Percentiles rank a stretch among this genome's conserved stretches.
Evolutionary conservation across 2,113 vertebrate species (phyloP).

Genomic region (Siniperca knerii): DNA sequence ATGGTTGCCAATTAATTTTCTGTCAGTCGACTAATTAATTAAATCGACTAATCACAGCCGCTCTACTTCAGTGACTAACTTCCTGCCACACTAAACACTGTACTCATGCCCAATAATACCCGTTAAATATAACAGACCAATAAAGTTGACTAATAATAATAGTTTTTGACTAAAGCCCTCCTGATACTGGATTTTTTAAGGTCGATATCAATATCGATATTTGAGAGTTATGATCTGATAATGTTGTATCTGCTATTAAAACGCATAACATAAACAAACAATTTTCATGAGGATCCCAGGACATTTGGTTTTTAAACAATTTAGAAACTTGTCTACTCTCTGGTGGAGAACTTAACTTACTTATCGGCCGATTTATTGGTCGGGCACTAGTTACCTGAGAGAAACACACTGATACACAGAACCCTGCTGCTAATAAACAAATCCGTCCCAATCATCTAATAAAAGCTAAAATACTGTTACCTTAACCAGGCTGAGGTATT

Average conservation of each 20-base stretch:
- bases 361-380: background rate
- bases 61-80: background rate
- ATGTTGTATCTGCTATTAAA: background rate
- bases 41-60: background rate
- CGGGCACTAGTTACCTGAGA: background rate
- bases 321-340: too few relatives aligned
- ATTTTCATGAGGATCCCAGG: too few relatives aligned
- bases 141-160: too few relatives aligned
- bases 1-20: background rate
- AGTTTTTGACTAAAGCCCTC: background rate
- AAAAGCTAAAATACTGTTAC: constrained; percentile 70
- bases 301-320: too few relatives aligned
- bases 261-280: background rate
- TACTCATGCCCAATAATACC: background rate
- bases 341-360: too few relatives aligned
- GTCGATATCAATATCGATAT: too few relatives aligned
- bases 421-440: background rate
- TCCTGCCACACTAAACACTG: background rate
- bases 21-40: too few relatives aligned
- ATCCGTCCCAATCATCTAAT: background rate
- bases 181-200: background rate
- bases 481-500: constrained; percentile 94
- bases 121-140: too few relatives aligned
- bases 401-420: background rate
- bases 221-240: background rate